Base-by-base conservation (phyloP, 2,797 vertebrate genomes). In the Acanthurus leucopareius region DNA sequence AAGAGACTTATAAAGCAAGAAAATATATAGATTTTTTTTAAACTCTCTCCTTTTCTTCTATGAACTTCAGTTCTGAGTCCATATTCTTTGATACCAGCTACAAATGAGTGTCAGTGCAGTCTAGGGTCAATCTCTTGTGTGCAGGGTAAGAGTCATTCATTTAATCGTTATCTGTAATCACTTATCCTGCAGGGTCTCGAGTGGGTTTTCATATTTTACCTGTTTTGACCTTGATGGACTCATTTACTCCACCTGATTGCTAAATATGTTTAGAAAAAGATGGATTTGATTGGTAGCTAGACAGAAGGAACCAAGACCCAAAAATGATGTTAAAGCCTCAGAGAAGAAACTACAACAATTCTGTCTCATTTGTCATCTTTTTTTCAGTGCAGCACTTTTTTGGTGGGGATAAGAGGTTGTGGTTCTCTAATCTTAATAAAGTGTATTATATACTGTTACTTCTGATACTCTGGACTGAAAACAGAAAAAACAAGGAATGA, bases 121-220 rank as follows among this genome's bases (percentile, higher is more conserved):
- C 47, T 42, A 47, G 22, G 17, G 65, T 48, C 54, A 38, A 13
- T 58, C 51, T 77, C 44, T 53, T 20, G 47, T 63, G 49, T 0
- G 32, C 17, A 63, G 17, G n/a, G 51, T 44, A 20, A 22, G 40
- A 79, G 71, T 59, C 72, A 68, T 42, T 66, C 63, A 57, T 60
- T 47, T 61, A 69, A 64, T 60, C 40, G 64, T 11, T 7, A 45
- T 35, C 32, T 35, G 32, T 35, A 35, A 35, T 35, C 32, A 35
- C 32, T 35, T 35, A 35, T 35, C 32, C 32, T 35, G 5, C 32
- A 7, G 32, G 32, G 32, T 35, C 32, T 35, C 32, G 7, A 35
- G 32, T 35, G 32, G 32, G 32, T 35, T 38, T 84, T 69, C 71
- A 77, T 62, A 58, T 77, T 66, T 77, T 59, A 82, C 54, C 82